phyloP scores from a whole-genome alignment of 2,888 invertebrate species.

The Sphaeridia pumilis region DNA sequence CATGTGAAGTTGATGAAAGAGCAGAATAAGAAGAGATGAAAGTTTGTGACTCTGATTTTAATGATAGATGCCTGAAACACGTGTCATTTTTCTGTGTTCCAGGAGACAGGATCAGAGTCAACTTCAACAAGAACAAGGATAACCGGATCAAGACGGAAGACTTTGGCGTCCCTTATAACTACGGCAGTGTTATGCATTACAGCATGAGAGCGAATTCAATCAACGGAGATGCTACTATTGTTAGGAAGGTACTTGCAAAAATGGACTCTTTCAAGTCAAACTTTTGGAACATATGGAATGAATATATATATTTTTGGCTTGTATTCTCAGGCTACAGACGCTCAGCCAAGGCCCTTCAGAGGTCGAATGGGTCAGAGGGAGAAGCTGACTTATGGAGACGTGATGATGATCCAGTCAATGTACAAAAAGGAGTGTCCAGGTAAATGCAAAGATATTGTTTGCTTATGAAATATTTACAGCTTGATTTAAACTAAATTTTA shows the following conservation, averaged over 20 bases:
- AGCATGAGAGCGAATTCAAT: slow-evolving; percentile 23
- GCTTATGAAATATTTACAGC: too few relatives aligned
- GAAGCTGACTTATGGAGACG: slow-evolving; percentile 25
- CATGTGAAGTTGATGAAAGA: too few relatives aligned
- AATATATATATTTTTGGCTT: too few relatives aligned
- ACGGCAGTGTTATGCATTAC: slow-evolving; percentile 30
- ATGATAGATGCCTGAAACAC: too few relatives aligned
- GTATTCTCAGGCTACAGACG: background rate
- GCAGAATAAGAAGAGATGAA: too few relatives aligned
- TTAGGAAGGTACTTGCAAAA: slow-evolving; percentile 16
- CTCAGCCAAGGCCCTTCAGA: slow-evolving; percentile 15
- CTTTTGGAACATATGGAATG: too few relatives aligned
- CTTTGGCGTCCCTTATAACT: slow-evolving; percentile 31
- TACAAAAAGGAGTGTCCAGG: slow-evolving; percentile 26
- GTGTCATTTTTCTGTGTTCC: too few relatives aligned
- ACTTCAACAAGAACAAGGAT: slow-evolving; percentile 27
- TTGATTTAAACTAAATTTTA: too few relatives aligned
- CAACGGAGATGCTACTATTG: slow-evolving; percentile 25
- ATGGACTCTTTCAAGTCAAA: too few relatives aligned
- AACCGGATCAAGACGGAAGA: slow-evolving; percentile 16
- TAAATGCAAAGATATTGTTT: slow-evolving; percentile 4
- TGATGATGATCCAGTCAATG: slow-evolving; percentile 29
- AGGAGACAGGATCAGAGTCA: slow-evolving; percentile 25
- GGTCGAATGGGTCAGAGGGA: slow-evolving; percentile 30
- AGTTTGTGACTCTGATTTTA: too few relatives aligned